Base-by-base conservation (phyloP, 1,140 invertebrate genomes). In the Temnothorax curvispinosus region DNA sequence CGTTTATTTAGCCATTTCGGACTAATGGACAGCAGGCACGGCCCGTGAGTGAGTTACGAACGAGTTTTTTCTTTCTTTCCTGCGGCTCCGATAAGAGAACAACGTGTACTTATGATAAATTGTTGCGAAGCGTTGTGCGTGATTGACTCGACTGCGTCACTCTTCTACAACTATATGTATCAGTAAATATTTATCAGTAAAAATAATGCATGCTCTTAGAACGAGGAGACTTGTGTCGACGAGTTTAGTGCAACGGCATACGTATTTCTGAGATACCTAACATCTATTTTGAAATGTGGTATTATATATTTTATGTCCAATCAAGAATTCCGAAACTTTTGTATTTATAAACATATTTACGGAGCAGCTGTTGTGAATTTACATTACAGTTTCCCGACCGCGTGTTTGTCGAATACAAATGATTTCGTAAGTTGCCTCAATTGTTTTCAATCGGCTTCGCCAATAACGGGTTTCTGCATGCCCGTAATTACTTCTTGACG, bases 1-100 rank as follows among this genome's bases (percentile, higher is more conserved):
- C 35, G 64, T 72, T 72, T 72, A 56, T 72, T 72, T 72, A 82
- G 18, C 38, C 67, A 74, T 74, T 74, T 47, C 3, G 38, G 32
- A 82, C 67, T 72, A 81, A 71, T 81, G 78, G 21, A 71, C 27
- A 44, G 50, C 27, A 21, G 21, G 50, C 21, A 27, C 44, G 64
- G 21, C n/a, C 32, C 35, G 35, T 38, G 60, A 80, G 13, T 64
- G 13, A 80, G 32, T 52, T 65, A 64, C 44, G 21, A 76, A n/a
- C 21, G 38, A 32, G 27, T 6, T 27, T 13, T 76, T 77, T 72
- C 32, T 13, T 54, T 35, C n/a, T 52, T 41, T 74, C n/a, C n/a
- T 38, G 9, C 15, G 52, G 41, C 35, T 50, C 13, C 21, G 56
- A 41, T 32, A 21, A 76, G 38, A 41, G 2, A 60, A 60, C 21